Percentiles rank a stretch among this genome's conserved stretches.
Conservation (phyloP, 2,888 invertebrate species). For the Coenonympha arcania region DNA sequence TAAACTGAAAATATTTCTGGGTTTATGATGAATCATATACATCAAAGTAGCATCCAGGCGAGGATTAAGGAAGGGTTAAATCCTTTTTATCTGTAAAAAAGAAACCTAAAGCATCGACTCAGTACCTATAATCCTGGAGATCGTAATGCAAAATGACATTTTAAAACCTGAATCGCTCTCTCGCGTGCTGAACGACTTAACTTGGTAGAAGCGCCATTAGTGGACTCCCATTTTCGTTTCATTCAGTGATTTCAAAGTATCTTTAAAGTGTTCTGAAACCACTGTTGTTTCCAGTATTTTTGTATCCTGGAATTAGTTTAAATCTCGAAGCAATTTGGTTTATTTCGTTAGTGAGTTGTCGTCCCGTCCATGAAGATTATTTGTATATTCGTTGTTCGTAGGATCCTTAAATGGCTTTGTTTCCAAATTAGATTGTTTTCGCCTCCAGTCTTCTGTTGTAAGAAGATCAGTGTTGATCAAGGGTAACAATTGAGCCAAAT, state of each 20-base stretch:
- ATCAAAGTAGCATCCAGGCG: too few species aligned
- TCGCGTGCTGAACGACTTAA: conserved; percentile 24
- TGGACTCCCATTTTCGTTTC: conserved; percentile 11
- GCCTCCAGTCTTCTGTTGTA: conserved; percentile 46
- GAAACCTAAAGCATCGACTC: neutral
- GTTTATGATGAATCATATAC: too few species aligned
- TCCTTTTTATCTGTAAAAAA: neutral
- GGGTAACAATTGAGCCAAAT: conserved; percentile 31
- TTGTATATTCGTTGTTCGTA: conserved; percentile 31
- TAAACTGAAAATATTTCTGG: too few species aligned
- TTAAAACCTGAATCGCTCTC: conserved; percentile 20
- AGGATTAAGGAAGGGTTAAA: neutral
- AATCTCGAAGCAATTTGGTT: conserved; percentile 21
- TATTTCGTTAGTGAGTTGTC: conserved; percentile 54
- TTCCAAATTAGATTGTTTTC: conserved; percentile 28
- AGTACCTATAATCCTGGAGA: neutral
- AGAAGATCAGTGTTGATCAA: conserved; percentile 37
- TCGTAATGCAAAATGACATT: conserved; percentile 10
- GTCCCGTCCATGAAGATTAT: conserved; percentile 63
- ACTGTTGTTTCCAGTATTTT: conserved; percentile 6
- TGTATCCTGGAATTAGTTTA: conserved; percentile 15
- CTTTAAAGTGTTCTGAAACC: conserved; percentile 12
- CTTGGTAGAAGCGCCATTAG: conserved; percentile 17
- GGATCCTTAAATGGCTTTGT: conserved; percentile 17
- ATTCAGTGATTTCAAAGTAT: conserved; percentile 12